Evolutionary conservation across 2,797 vertebrate species (phyloP).

Genomic region (Takifugu ocellatus): DNA sequence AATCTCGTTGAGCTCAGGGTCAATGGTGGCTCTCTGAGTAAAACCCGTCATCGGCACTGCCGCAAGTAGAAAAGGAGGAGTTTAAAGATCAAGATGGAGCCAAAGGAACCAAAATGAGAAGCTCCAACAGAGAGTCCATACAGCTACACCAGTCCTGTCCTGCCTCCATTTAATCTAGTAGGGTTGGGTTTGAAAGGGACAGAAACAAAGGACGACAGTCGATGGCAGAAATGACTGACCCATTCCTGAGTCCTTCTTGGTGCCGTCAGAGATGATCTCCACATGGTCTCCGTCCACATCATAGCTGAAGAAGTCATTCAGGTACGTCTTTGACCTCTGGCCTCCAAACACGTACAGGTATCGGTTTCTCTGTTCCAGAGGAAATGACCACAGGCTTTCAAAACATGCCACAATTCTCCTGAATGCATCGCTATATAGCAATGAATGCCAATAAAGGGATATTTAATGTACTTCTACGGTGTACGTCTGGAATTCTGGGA

Average conservation of each 20-base stretch:
- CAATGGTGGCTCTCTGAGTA: slow-evolving; percentile 97
- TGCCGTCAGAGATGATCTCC: slow-evolving; percentile 98
- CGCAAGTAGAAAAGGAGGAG: not conserved
- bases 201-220: no score
- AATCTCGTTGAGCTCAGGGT: slow-evolving; percentile 97
- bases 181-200: no score
- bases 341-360: slow-evolving; percentile 97
- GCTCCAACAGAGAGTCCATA: not conserved
- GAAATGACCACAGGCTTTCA: slow-evolving; percentile 3
- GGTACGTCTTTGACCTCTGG: slow-evolving; percentile 96
- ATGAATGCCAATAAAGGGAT: no score
- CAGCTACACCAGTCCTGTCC: no score
- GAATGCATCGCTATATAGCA: no score
- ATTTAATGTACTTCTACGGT: no score
- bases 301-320: slow-evolving; percentile 99
- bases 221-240: slow-evolving; percentile 67
- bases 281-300: slow-evolving; percentile 96
- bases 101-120: not conserved
- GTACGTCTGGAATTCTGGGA: no score
- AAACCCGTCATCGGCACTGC: slow-evolving; percentile 98
- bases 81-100: not conserved
- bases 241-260: slow-evolving; percentile 99
- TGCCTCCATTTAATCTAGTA: no score
- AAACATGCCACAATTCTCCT: not conserved
- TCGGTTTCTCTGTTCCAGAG: slow-evolving; percentile 86